Evolutionary conservation across 2,113 vertebrate species (phyloP).

Genomic region (Austrofundulus limnaeus): DNA sequence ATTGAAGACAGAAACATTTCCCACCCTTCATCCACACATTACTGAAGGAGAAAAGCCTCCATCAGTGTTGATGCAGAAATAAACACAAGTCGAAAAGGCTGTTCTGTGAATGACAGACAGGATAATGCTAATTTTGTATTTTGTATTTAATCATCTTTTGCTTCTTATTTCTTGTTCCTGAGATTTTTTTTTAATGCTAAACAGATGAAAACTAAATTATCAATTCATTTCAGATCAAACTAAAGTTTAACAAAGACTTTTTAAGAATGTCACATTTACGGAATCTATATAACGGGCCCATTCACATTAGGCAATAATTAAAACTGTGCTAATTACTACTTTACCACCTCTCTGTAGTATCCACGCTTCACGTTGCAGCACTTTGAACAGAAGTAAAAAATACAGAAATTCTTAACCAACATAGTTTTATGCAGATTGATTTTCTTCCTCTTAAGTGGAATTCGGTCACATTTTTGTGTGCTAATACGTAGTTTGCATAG

Average conservation of each 20-base stretch:
- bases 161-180: not conserved
- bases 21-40: too few relatives aligned
- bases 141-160: not conserved
- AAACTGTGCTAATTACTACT: not conserved
- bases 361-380: not conserved
- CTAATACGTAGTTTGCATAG: not conserved
- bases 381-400: not conserved
- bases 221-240: not conserved
- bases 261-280: not conserved
- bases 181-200: too few relatives aligned
- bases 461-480: not conserved
- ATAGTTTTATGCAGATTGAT: not conserved
- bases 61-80: too few relatives aligned
- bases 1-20: too few relatives aligned
- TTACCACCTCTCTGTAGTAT: not conserved
- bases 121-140: too few relatives aligned
- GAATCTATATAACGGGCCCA: not conserved
- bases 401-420: not conserved
- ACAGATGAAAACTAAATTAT: too few relatives aligned
- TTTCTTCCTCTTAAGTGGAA: not conserved
- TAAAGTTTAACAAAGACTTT: not conserved
- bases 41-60: too few relatives aligned
- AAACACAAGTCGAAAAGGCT: too few relatives aligned
- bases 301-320: not conserved
- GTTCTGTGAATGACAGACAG: too few relatives aligned